A percentile compares a stretch with the other conserved stretches of the same genome.
These are phyloP conservation scores for Orchesella flavescens DNA, from an alignment of 2,888 invertebrate genomes.

Conservation along the genomic window DNA sequence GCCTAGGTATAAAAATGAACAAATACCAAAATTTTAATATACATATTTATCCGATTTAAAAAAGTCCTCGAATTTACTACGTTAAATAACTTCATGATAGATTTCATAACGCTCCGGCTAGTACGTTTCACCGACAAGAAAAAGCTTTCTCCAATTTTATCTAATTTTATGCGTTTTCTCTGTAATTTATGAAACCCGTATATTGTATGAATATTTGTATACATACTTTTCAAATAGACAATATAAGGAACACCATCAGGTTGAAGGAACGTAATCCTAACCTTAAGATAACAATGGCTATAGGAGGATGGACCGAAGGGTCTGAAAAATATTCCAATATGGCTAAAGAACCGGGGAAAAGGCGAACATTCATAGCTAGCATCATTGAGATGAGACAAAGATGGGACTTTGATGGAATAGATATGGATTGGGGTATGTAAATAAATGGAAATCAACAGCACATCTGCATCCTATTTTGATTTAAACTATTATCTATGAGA, in stretches of 20 bases:
- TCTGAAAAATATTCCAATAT: conserved; percentile 74
- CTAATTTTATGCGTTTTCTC: no score
- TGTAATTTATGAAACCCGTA: no score
- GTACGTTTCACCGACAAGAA: no score
- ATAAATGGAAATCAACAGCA: no score
- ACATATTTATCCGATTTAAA: no score
- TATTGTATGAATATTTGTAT: background rate
- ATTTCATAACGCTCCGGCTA: conserved; percentile 23
- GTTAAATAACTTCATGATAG: conserved; percentile 10
- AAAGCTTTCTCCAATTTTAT: no score
- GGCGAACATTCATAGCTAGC: conserved; percentile 77
- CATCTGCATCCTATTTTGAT: no score
- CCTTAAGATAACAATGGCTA: conserved; percentile 75
- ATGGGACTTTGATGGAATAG: conserved; percentile 47
- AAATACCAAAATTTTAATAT: no score
- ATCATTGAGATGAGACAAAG: conserved; percentile 76
- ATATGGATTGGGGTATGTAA: conserved; percentile 50
- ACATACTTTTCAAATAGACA: conserved; percentile 70
- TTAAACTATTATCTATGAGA: background rate
- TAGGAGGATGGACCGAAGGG: conserved; percentile 77
- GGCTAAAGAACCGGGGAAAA: conserved; percentile 74
- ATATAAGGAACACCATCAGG: conserved; percentile 74
- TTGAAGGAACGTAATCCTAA: conserved; percentile 75
- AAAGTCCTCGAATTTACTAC: no score
- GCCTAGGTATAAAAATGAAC: conserved; percentile 15